Evolutionary conservation across 2,888 invertebrate genomes (phyloP).

Genomic region (Sarcophaga subvicina): DNA sequence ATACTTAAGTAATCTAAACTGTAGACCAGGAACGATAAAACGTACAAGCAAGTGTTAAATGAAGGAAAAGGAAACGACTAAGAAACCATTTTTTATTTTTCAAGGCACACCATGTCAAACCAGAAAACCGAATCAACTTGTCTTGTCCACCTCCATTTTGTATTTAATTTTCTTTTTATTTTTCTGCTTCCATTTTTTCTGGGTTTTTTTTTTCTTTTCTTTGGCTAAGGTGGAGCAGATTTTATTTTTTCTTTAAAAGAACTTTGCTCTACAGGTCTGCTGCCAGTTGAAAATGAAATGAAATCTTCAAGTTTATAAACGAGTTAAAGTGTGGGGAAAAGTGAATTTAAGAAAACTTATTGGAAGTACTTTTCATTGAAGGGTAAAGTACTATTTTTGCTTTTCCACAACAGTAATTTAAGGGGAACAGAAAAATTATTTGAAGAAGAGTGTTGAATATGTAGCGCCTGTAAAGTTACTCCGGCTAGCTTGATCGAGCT

Average conservation of each 20-base stretch:
- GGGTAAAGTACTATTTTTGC: too few relatives aligned
- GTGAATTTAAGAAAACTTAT: not conserved
- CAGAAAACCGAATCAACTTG: constrained; percentile 47
- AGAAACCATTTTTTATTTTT: constrained; percentile 18
- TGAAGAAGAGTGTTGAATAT: too few relatives aligned
- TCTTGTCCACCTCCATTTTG: constrained; percentile 37
- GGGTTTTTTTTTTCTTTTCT: not conserved
- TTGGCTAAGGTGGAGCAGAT: not conserved
- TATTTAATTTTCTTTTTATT: constrained; percentile 14
- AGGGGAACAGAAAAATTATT: too few relatives aligned
- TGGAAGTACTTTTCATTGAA: too few relatives aligned
- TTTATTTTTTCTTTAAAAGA: not conserved
- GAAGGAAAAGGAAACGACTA: constrained; percentile 3
- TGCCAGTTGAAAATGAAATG: not conserved
- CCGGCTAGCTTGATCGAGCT: too few relatives aligned
- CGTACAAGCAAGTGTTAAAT: not conserved
- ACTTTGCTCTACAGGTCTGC: not conserved
- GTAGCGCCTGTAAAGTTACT: too few relatives aligned
- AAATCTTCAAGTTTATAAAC: not conserved
- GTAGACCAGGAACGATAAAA: not conserved
- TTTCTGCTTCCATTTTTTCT: not conserved
- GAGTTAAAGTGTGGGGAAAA: not conserved
- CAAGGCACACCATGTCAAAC: constrained; percentile 39
- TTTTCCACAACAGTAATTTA: too few relatives aligned
- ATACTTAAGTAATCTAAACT: too few relatives aligned